Evolutionary conservation across 2,113 vertebrate species (phyloP).

Genomic region (Oreotrochilus melanogaster): DNA sequence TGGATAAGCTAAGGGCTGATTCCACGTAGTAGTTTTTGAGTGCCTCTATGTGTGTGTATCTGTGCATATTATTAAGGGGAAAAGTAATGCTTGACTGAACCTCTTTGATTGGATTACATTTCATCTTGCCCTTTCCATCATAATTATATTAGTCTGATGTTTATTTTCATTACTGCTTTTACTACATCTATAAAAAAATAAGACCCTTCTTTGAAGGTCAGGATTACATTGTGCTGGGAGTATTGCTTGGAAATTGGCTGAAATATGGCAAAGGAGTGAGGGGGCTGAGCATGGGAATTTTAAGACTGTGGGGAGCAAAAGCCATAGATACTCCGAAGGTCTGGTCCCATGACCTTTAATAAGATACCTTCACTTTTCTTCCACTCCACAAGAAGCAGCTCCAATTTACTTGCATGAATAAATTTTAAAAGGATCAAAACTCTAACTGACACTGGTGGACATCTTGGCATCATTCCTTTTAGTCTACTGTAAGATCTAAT

Average conservation of each 20-base stretch:
- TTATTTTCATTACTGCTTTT: slow-evolving; percentile 57
- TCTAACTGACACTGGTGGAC: background rate
- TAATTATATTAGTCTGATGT: background rate
- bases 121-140: background rate
- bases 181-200: background rate
- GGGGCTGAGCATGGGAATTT: background rate
- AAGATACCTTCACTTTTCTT: background rate
- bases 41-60: background rate
- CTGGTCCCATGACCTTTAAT: background rate
- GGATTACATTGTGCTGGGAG: slow-evolving; percentile 8
- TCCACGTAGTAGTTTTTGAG: background rate
- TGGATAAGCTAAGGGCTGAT: background rate
- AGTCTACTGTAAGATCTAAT: slow-evolving; percentile 20
- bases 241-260: background rate
- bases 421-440: slow-evolving; percentile 28
- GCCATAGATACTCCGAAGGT: background rate
- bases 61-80: background rate
- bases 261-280: background rate
- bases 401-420: slow-evolving; percentile 23
- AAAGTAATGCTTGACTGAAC: background rate
- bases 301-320: background rate
- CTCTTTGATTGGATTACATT: background rate
- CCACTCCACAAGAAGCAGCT: background rate
- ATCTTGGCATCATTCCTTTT: background rate
- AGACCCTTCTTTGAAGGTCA: slow-evolving; percentile 18